Evolutionary conservation across 2,113 vertebrate genomes (phyloP).

Genomic region (Cairina moschata): DNA sequence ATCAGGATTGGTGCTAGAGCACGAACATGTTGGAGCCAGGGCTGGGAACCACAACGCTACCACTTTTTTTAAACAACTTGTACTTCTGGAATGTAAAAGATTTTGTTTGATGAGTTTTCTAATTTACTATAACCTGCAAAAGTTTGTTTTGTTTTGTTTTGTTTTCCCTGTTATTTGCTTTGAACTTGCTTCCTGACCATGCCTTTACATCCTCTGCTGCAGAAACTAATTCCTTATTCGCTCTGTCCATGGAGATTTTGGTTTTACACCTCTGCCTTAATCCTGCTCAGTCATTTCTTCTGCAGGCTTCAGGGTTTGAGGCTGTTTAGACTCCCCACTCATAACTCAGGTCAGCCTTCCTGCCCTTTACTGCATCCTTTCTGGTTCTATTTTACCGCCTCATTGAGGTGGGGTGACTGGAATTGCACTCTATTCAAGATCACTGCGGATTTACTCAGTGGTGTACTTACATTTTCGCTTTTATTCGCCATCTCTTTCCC

Average conservation of each 20-base stretch:
- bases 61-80: background rate
- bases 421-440: conserved; percentile 23
- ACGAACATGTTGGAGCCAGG: background rate
- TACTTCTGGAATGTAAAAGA: background rate
- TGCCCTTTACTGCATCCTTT: background rate
- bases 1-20: background rate
- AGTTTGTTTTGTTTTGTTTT: background rate
- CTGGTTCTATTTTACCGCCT: background rate
- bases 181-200: background rate
- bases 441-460: background rate
- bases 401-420: background rate
- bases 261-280: background rate
- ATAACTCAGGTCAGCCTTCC: background rate
- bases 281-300: background rate
- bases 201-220: background rate
- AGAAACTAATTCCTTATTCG: background rate
- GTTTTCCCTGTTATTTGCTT: background rate
- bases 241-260: background rate
- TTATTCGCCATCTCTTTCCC: background rate
- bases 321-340: background rate
- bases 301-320: background rate
- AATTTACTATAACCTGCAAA: background rate
- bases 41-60: background rate
- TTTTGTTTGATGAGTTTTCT: background rate
- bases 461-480: background rate